These are phyloP conservation scores for Mystacornis crossleyi DNA, from an alignment of 2,113 vertebrate species.

Conservation along the genomic window DNA sequence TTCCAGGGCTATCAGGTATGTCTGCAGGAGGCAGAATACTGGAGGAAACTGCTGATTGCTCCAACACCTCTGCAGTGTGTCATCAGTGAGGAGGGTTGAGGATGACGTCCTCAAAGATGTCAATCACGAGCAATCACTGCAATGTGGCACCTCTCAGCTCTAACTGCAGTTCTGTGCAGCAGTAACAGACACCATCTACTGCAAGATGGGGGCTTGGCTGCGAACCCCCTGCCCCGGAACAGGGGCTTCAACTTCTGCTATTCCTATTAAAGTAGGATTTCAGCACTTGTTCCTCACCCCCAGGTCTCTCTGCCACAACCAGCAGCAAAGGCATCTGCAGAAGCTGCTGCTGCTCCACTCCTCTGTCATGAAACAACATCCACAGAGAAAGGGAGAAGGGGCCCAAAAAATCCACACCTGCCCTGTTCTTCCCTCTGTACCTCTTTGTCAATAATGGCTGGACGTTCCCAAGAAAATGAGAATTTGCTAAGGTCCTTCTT, in stretches of 20 bases:
- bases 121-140: neutral
- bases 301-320: neutral
- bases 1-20: neutral
- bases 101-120: neutral
- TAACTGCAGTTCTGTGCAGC: neutral
- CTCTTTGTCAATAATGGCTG: neutral
- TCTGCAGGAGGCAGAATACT: neutral
- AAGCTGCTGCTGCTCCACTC: neutral
- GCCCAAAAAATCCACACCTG: neutral
- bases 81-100: neutral
- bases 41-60: neutral
- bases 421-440: neutral
- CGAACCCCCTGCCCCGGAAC: neutral
- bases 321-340: neutral
- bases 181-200: neutral
- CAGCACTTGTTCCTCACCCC: rapidly evolving
- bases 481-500: neutral
- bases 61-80: neutral
- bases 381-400: neutral
- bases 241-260: neutral
- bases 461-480: neutral
- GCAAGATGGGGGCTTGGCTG: neutral
- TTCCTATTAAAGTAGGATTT: neutral
- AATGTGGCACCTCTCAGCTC: neutral
- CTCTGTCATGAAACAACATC: neutral